A percentile compares a stretch with the other conserved stretches of the same genome.
Evolutionary conservation across 2,888 invertebrate genomes (phyloP).

Genomic region (Patella caerulea): DNA sequence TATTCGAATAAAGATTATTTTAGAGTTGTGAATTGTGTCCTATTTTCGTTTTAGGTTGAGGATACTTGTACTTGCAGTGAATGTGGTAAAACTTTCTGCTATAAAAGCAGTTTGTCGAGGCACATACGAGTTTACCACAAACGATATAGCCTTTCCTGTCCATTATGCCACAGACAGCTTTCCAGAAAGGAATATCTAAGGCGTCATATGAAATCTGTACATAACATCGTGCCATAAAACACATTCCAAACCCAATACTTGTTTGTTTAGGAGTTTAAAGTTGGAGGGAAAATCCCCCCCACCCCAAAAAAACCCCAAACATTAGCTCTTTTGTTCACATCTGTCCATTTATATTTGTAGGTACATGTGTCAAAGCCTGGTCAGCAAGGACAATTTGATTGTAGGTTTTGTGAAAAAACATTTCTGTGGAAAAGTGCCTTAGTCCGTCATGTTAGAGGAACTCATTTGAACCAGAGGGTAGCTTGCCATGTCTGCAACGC

Average conservation of each 20-base stretch:
- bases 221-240: neutral
- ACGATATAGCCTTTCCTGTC: neutral
- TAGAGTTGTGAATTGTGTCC: too few species aligned
- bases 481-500: neutral
- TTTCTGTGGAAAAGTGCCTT: constrained; percentile 8
- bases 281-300: too few species aligned
- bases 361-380: too few species aligned
- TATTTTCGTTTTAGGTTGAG: neutral
- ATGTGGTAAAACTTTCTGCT: neutral
- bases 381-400: neutral
- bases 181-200: neutral
- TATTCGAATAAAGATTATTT: too few species aligned
- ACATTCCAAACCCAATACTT: too few species aligned
- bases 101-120: neutral
- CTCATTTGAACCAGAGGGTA: neutral
- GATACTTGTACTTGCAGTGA: neutral
- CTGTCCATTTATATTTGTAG: too few species aligned
- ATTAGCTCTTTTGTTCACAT: too few species aligned
- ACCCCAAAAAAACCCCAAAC: too few species aligned
- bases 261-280: too few species aligned
- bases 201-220: neutral
- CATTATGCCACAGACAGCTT: neutral
- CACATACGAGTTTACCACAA: neutral
- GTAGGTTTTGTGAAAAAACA: neutral
- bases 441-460: neutral